Conservation (phyloP, 2,113 vertebrate species). For the Arenaria interpres region DNA sequence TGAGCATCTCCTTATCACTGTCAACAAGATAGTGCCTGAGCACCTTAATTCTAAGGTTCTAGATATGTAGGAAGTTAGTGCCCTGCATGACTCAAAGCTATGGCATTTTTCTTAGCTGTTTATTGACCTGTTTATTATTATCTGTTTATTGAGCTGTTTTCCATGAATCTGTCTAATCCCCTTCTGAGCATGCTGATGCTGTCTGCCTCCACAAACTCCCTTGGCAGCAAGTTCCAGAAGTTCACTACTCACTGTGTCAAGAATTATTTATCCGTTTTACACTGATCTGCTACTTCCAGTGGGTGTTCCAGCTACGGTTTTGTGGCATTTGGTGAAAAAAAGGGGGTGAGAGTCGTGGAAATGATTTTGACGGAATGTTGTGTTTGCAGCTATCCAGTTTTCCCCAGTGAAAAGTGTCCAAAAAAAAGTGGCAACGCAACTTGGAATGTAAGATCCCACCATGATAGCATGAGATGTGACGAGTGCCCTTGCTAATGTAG, state of each 20-base stretch:
- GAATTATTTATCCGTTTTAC: neutral
- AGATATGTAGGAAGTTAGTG: neutral
- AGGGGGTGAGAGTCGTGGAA: neutral
- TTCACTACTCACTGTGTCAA: neutral
- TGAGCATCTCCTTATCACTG: neutral
- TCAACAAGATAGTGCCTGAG: neutral
- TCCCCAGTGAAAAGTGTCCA: neutral
- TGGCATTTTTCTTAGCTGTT: neutral
- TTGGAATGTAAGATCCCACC: neutral
- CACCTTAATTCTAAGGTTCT: slow-evolving; percentile 2
- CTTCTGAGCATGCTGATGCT: slow-evolving; percentile 27
- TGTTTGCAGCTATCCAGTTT: neutral
- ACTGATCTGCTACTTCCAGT: neutral
- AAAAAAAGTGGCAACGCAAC: neutral
- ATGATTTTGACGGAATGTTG: neutral
- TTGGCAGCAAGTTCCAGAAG: slow-evolving; percentile 32
- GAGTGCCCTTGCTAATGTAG: neutral
- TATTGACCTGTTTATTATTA: slow-evolving; percentile 61
- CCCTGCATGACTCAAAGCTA: neutral
- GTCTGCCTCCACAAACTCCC: slow-evolving; percentile 26
- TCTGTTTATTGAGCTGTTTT: slow-evolving; percentile 60
- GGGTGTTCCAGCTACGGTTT: neutral
- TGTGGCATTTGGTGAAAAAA: neutral
- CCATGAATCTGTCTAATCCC: slow-evolving; percentile 45
- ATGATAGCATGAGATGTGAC: neutral